Evolutionary conservation across 1,140 invertebrate species (phyloP), one percentile per base, ranked within the genome.

Genomic region (Drosophila pruinosa): DNA sequence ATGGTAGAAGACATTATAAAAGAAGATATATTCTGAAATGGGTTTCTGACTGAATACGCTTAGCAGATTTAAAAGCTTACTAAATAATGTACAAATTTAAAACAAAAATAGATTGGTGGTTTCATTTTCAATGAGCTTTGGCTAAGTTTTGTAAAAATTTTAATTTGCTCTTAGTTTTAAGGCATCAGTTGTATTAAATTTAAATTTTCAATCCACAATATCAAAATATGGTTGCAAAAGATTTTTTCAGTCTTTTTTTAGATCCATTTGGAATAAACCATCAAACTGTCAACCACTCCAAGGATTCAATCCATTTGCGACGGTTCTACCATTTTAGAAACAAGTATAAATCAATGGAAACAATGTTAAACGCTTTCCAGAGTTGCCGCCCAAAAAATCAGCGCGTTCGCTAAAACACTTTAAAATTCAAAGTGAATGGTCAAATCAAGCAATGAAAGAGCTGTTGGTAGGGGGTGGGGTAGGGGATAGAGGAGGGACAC

Each of bases 261-360:
- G 31, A 34, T 12, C 31, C 31, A 34, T 34, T 34, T 34, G 10
- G 31, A 34, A 6, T 34, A 34, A n/a, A 34, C 31, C 50, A 21
- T 38, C 17, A 39, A 57, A 50, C 62, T 79, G 80, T 83, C 79
- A 83, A 43, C 39, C 58, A 48, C 59, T 61, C 61, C 58, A 72
- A 53, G 58, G 58, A 54, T 76, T 59, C 72, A 72, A 79, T 82
- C 76, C 75, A 85, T 85, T 83, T 75, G 72, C 58, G 41, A 26
- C 50, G 17, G 17, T 39, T 45, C 21, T 41, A 56, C 36, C 61
- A 64, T 58, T 62, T 62, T 48, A 10, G 34, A 54, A 12, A n/a
- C 31, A 3, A n/a, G 31, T 80, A 74, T 63, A 79, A 83, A 85
- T 80, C 76, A 74, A 45, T 61, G 58, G 47, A 58, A n/a, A 41